phyloP scores from a whole-genome alignment of 2,113 vertebrate species.

The Xyrauchen texanus region DNA sequence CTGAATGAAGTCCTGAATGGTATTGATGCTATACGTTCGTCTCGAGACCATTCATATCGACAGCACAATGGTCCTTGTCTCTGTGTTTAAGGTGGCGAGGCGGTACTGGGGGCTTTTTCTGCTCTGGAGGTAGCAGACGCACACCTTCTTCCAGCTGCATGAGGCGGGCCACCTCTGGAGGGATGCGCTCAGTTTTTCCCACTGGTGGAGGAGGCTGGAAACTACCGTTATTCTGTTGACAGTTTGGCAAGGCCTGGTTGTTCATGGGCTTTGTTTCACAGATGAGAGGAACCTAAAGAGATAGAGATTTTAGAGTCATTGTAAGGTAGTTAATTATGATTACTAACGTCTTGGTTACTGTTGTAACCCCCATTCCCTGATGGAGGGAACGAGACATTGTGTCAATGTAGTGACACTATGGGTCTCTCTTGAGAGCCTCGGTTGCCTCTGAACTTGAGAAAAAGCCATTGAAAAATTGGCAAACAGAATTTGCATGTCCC shows the following conservation, averaged over 20 bases:
- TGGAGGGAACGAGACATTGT: no score
- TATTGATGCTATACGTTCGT: conserved; percentile 74
- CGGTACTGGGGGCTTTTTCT: conserved; percentile 72
- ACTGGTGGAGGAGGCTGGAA: conserved; percentile 65
- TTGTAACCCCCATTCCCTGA: no score
- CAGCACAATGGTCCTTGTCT: conserved; percentile 84
- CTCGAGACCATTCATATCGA: conserved; percentile 95
- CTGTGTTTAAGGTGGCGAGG: conserved; percentile 75
- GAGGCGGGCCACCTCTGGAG: conserved; percentile 76
- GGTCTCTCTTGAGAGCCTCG: no score
- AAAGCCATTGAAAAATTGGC: no score
- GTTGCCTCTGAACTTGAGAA: no score
- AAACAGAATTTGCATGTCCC: no score
- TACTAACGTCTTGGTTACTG: no score
- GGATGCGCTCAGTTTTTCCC: conserved; percentile 76
- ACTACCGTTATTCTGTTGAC: conserved; percentile 89
- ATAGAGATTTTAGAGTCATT: no score
- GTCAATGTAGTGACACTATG: no score
- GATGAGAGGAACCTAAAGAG: conserved; percentile 80
- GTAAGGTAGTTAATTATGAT: no score
- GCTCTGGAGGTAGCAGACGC: conserved; percentile 64
- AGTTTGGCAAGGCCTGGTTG: conserved; percentile 81
- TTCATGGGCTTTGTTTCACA: conserved; percentile 85
- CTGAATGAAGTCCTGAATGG: no score
- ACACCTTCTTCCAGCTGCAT: conserved; percentile 83